These are phyloP conservation scores for Alces alces DNA, from an alignment of 2,113 vertebrate genomes.

Conservation along the genomic window DNA sequence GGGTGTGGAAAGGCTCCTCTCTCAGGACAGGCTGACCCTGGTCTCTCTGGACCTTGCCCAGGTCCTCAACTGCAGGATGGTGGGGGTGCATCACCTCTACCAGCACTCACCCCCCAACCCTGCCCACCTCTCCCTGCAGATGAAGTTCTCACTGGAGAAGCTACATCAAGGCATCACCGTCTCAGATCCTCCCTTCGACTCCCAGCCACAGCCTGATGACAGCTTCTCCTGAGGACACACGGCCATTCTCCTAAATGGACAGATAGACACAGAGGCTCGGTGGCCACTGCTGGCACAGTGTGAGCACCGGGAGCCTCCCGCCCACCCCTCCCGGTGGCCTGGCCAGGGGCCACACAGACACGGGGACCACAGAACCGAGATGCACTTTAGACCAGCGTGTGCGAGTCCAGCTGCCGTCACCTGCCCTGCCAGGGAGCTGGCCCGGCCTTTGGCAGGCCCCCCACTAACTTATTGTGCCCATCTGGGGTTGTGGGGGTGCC, in stretches of 20 bases:
- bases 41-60: background rate
- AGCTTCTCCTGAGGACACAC: slow-evolving; percentile 50
- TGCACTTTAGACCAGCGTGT: slow-evolving; percentile 65
- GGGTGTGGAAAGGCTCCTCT: background rate
- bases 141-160: slow-evolving; percentile 92
- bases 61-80: background rate
- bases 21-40: background rate
- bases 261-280: slow-evolving; percentile 49
- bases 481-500: slow-evolving; percentile 18
- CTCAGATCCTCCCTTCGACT: slow-evolving; percentile 81
- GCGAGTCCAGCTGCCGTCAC: background rate
- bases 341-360: background rate
- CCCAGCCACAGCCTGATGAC: slow-evolving; percentile 50
- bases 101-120: rapidly evolving
- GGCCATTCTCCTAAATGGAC: background rate
- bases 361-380: slow-evolving; percentile 50
- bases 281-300: slow-evolving; percentile 68
- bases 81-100: rapidly evolving
- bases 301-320: slow-evolving; percentile 20
- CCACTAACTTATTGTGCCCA: slow-evolving; percentile 61
- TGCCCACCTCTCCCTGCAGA: slow-evolving; percentile 72
- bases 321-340: background rate
- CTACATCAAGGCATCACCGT: slow-evolving; percentile 86
- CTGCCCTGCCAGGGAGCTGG: slow-evolving; percentile 42
- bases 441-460: background rate